Evolutionary conservation across 2,888 invertebrate species (phyloP).

Genomic region (Stenodera caucasica): DNA sequence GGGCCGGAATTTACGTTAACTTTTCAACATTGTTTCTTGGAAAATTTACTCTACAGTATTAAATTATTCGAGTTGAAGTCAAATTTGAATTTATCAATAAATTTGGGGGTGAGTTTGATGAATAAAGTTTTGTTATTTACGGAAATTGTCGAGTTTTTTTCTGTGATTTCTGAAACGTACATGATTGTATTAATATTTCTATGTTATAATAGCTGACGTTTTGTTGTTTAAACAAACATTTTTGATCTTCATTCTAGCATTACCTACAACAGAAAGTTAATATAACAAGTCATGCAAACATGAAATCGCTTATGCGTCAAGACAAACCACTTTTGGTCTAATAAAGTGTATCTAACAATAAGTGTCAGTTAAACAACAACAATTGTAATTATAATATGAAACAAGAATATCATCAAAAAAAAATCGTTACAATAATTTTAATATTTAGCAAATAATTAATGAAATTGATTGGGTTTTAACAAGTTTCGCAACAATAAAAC

Average conservation of each 20-base stretch:
- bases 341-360: neutral
- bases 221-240: constrained; percentile 8
- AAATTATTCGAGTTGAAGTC: too few species aligned
- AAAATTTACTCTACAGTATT: too few species aligned
- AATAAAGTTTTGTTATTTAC: too few species aligned
- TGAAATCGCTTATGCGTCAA: constrained; percentile 7
- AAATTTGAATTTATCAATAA: too few species aligned
- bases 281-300: constrained; percentile 13
- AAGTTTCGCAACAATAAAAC: constrained; percentile 18
- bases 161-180: neutral
- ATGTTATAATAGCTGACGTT: neutral
- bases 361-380: constrained; percentile 7
- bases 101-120: too few species aligned
- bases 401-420: neutral
- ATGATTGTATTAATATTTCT: neutral
- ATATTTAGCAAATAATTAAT: too few species aligned
- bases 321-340: constrained; percentile 11
- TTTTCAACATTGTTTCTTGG: too few species aligned
- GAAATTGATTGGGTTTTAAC: constrained; percentile 9
- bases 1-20: too few species aligned
- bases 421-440: too few species aligned
- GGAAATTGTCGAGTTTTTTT: too few species aligned
- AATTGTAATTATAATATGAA: neutral
- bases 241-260: constrained; percentile 1
- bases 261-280: constrained; percentile 4